Percentiles rank a stretch among this genome's conserved stretches.
Evolutionary conservation across 1,140 invertebrate species (phyloP).

Genomic region (Apis mellifera): Amel_HAv3.1 CM009936.2:15368501-15369000

Average conservation of each 20-base stretch:
- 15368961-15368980: not conserved
- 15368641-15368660: not conserved
- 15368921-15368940: too few species aligned
- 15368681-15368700: not conserved
- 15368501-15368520: constrained; percentile 59
- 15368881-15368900: constrained; percentile 23
- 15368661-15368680: not conserved
- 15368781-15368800: not conserved
- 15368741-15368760: not conserved
- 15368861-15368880: not conserved
- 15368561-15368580: not conserved
- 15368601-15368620: not conserved
- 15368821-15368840: constrained; percentile 18
- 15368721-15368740: not conserved
- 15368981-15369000: not conserved
- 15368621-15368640: not conserved
- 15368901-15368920: constrained; percentile 12
- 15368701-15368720: not conserved
- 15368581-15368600: not conserved
- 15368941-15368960: not conserved
- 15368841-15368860: not conserved
- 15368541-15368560: not conserved
- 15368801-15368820: not conserved
- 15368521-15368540: not conserved
- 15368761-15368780: not conserved